Base-by-base conservation (phyloP, 2,113 vertebrate species). In the Chaetodon auriga region DNA sequence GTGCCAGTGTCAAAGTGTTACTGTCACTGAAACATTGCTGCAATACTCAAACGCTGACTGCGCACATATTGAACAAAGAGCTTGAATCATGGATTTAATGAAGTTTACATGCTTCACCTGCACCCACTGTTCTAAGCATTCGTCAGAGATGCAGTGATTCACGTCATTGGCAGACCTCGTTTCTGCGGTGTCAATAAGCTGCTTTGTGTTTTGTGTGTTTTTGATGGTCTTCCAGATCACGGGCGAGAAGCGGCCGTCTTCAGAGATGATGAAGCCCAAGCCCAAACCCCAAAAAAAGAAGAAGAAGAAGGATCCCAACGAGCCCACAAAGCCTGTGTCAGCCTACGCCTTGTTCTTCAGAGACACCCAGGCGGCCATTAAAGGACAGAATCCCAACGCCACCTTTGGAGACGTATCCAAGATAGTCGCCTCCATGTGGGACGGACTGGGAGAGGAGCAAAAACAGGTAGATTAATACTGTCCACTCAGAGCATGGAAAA, bases 251-350 rank as follows among this genome's bases (percentile, higher is more conserved):
- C 96, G 98, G 90, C 97, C 98, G 41, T 97, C 97, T 9, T 95
- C 96, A 6, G 98, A 99, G 84, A 95, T 97, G 90, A 97, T 97
- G 94, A 99, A 99, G 92, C 96, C 97, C 90, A 99, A 99, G 86
- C 96, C 97, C 90, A 99, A 99, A 90, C 98, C 96, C 77, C 98
- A 97, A 86, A 99, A 99, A 89, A 99, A 99, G 95, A 99, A 99
- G 96, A 99, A 99, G 88, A 99, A 99, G 97, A 99, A 99, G 96
- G 98, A 99, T 80, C 98, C 98, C 55, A 99, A 99, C 0, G 98
- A 99, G 95, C 98, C 98, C 0, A 97, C 98, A 83, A 99, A 99
- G 93, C 98, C 98, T 0, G 98, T 99, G 87, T 99, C 98, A 0
- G 98, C 98, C 60, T 99, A 99, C 0, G 98, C 98, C 11, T 96